A percentile compares a stretch with the other conserved stretches of the same genome.
phyloP scores from a whole-genome alignment of 2,113 vertebrate genomes.

The Symphodus melops region DNA sequence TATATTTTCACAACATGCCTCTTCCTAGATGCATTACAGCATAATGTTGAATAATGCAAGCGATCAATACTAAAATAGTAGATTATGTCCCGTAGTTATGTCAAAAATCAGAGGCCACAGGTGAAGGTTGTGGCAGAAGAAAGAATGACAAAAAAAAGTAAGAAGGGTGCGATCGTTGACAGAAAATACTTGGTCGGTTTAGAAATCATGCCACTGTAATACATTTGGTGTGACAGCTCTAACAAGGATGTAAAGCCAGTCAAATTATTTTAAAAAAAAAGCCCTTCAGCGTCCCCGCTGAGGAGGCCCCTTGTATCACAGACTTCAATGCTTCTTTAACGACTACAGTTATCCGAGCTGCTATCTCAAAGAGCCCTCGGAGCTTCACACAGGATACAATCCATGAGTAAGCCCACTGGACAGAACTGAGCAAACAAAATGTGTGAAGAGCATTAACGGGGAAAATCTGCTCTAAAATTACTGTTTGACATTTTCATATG shows the following conservation, averaged over 20 bases:
- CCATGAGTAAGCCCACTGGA: constrained; percentile 24
- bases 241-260: neutral
- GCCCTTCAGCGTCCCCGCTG: neutral
- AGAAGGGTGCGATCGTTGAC: too few species aligned
- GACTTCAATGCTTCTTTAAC: constrained; percentile 32
- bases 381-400: constrained; percentile 39
- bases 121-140: too few species aligned
- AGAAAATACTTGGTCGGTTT: too few species aligned
- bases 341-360: constrained; percentile 39
- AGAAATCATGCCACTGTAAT: too few species aligned
- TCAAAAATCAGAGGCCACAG: too few species aligned
- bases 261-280: constrained; percentile 1
- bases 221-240: too few species aligned
- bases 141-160: too few species aligned
- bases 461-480: constrained; percentile 51
- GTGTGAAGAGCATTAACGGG: constrained; percentile 52
- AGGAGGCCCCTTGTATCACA: neutral
- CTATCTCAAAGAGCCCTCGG: constrained; percentile 38
- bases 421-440: constrained; percentile 32
- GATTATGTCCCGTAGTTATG: too few species aligned
- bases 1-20: neutral
- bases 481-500: constrained; percentile 52
- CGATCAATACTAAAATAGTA: too few species aligned
- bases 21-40: neutral
- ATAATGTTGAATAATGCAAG: neutral